A percentile compares a stretch with the other conserved stretches of the same genome.
phyloP scores from a whole-genome alignment of 53 echinoderm and acorn worm genomes.

The Glandiceps talaboti region DNA sequence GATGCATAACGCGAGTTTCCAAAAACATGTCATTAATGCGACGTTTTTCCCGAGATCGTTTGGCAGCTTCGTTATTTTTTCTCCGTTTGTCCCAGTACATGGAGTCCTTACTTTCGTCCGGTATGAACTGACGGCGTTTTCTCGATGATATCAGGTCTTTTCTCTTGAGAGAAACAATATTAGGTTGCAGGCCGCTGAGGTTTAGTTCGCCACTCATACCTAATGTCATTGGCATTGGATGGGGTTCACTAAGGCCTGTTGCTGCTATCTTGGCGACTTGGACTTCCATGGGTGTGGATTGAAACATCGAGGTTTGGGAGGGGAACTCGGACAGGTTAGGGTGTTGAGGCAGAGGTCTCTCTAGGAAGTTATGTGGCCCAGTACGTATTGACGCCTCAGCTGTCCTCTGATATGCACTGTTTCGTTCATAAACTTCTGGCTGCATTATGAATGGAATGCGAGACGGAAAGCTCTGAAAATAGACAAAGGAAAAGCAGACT shows the following conservation, averaged over 20 bases:
- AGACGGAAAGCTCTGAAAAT: neutral
- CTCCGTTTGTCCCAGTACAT: slow-evolving; percentile 76
- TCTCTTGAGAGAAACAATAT: neutral
- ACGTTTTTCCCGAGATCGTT: slow-evolving; percentile 76
- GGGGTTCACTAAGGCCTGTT: slow-evolving; percentile 9
- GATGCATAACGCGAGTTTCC: slow-evolving; percentile 50
- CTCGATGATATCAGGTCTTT: slow-evolving; percentile 15
- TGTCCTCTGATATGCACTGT: neutral
- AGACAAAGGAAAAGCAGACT: too few species aligned
- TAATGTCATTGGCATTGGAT: slow-evolving; percentile 14
- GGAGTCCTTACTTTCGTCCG: slow-evolving; percentile 51
- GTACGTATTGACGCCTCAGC: neutral
- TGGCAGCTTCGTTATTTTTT: slow-evolving; percentile 86
- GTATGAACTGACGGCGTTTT: slow-evolving; percentile 61
- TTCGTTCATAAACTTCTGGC: neutral
- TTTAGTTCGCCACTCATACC: neutral
- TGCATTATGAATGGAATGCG: neutral
- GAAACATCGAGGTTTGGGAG: neutral
- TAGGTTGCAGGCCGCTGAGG: neutral
- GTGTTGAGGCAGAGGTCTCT: neutral
- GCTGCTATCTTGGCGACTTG: neutral
- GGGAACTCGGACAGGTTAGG: neutral
- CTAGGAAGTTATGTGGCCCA: neutral
- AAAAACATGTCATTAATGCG: slow-evolving; percentile 60
- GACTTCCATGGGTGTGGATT: neutral